Conservation (phyloP, 1,140 invertebrate species). For the Zaprionus africanus region DNA sequence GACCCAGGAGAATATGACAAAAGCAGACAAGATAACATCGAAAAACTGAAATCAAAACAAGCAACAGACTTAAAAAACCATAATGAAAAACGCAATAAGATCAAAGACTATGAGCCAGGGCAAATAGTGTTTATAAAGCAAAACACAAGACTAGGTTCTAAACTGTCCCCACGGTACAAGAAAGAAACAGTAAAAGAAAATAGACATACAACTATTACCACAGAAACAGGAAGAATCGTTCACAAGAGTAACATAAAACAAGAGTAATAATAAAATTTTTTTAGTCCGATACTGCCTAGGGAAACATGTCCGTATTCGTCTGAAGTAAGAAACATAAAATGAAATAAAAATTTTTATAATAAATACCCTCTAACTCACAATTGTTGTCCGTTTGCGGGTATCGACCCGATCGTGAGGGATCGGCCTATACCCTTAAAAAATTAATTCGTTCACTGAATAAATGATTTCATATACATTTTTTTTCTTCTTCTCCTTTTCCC, state of each 20-base stretch:
- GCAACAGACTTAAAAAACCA: constrained; percentile 11
- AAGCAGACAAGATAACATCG: constrained; percentile 15
- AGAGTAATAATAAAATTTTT: not conserved
- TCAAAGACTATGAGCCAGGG: constrained; percentile 19
- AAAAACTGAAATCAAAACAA: constrained; percentile 31
- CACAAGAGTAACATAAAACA: constrained; percentile 9
- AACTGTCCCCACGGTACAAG: constrained; percentile 16
- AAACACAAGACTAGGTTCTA: constrained; percentile 35
- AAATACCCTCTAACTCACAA: too few relatives aligned
- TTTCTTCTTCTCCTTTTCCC: too few relatives aligned
- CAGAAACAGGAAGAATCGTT: too few relatives aligned
- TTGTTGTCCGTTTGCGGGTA: too few relatives aligned
- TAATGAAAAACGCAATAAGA: constrained; percentile 21
- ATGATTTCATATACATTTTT: too few relatives aligned
- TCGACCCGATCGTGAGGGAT: too few relatives aligned
- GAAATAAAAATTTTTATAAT: too few relatives aligned
- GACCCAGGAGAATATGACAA: constrained; percentile 31
- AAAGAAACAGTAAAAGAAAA: constrained; percentile 32
- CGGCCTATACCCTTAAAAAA: too few relatives aligned
- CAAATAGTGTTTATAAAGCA: constrained; percentile 18
- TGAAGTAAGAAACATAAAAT: too few relatives aligned
- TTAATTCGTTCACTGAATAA: too few relatives aligned
- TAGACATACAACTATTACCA: constrained; percentile 1
- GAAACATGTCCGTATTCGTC: too few relatives aligned
- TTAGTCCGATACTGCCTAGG: too few relatives aligned